Conservation (phyloP, 2,797 vertebrate genomes). For the Rhynchotus rufescens region DNA sequence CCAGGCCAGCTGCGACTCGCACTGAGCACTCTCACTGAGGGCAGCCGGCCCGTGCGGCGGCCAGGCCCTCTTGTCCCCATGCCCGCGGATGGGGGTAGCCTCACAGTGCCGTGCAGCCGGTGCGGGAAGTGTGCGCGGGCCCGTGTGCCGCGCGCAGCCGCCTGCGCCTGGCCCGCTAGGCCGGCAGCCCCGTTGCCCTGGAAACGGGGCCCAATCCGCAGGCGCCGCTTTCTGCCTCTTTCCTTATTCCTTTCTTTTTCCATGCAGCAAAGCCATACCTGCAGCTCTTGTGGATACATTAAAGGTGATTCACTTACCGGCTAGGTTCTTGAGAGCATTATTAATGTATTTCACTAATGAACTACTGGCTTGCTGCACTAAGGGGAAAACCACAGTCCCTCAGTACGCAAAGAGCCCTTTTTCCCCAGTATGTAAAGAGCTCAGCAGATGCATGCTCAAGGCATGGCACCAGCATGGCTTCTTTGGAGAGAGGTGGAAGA, state of each 20-base stretch:
- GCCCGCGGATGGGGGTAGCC: constrained; percentile 33
- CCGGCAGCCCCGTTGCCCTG: constrained; percentile 69
- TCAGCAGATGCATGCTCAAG: background rate
- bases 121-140: constrained; percentile 3
- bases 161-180: constrained; percentile 40
- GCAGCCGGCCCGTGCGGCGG: background rate
- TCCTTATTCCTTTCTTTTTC: background rate
- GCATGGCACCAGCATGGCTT: background rate
- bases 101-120: constrained; percentile 51
- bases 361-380: background rate
- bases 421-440: background rate
- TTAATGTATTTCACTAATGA: constrained; percentile 24
- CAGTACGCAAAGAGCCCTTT: constrained; percentile 8
- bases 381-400: constrained; percentile 1
- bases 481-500: background rate
- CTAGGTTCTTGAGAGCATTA: background rate
- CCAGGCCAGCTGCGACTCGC: rapidly evolving
- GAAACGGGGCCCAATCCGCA: constrained; percentile 72
- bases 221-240: constrained; percentile 14
- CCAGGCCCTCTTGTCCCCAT: background rate
- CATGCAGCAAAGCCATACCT: constrained; percentile 35
- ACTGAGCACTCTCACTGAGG: background rate
- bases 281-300: constrained; percentile 26
- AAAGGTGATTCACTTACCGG: background rate
- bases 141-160: constrained; percentile 25